Percentiles rank a stretch among this genome's conserved stretches.
Conservation (phyloP, 2,888 invertebrate species). For the Ichneumoninae sp. region DNA sequence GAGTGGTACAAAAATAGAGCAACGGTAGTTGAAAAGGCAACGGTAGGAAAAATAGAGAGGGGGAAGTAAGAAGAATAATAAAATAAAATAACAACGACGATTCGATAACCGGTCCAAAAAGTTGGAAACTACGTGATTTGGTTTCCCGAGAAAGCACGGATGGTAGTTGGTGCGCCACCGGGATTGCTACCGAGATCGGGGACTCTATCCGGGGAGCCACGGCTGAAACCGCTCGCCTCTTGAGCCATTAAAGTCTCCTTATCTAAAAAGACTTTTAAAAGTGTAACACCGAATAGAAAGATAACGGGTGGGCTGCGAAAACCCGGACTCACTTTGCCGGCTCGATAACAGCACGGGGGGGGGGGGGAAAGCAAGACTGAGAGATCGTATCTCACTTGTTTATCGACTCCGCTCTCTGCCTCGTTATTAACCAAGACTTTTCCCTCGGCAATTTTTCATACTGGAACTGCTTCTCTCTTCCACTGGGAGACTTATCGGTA, state of each 20-base stretch:
- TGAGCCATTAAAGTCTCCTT: conserved; percentile 78
- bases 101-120: conserved; percentile 70
- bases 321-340: conserved; percentile 65
- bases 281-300: conserved; percentile 76
- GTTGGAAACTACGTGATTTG: conserved; percentile 71
- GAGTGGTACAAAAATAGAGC: conserved; percentile 37
- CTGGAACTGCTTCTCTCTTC: conserved; percentile 32
- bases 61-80: conserved; percentile 1
- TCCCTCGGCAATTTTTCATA: conserved; percentile 60
- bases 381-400: conserved; percentile 77
- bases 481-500: conserved; percentile 19
- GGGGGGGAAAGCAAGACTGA: conserved; percentile 42
- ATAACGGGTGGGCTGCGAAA: conserved; percentile 66
- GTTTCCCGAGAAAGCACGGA: conserved; percentile 54
- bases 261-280: conserved; percentile 79
- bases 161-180: conserved; percentile 36
- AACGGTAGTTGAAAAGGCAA: conserved; percentile 39
- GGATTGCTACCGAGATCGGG: conserved; percentile 23
- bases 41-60: conserved; percentile 14
- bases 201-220: conserved; percentile 19
- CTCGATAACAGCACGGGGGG: conserved; percentile 36
- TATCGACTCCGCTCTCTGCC: conserved; percentile 73
- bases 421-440: conserved; percentile 70
- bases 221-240: conserved; percentile 72
- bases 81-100: conserved; percentile 50